Evolutionary conservation across 2,888 invertebrate genomes (phyloP).

Genomic region (Drosophila neotestacea): DNA sequence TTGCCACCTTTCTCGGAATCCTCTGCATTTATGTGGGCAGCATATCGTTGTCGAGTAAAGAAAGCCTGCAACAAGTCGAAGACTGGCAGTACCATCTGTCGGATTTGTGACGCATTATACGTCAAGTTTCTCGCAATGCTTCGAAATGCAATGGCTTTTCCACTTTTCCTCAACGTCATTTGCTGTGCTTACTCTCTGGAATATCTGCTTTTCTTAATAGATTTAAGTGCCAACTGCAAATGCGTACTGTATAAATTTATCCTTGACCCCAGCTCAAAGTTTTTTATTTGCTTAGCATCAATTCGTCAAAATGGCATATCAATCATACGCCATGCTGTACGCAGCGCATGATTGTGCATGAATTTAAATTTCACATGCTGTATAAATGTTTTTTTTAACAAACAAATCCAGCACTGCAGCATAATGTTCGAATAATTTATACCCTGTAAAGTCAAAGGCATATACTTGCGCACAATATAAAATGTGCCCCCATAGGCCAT

Average conservation of each 20-base stretch:
- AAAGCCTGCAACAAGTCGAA: constrained; percentile 17
- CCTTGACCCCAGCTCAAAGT: not conserved
- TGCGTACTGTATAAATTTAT: constrained; percentile 23
- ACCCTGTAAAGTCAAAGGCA: not conserved
- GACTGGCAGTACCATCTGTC: constrained; percentile 22
- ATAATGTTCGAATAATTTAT: not conserved
- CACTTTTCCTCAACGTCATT: not conserved
- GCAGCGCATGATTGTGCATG: constrained; percentile 13
- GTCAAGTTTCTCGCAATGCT: constrained; percentile 47
- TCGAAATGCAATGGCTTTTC: constrained; percentile 56
- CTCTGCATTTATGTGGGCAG: constrained; percentile 20
- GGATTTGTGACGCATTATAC: constrained; percentile 64
- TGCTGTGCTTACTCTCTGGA: not conserved
- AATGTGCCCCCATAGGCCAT: not conserved
- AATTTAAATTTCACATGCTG: constrained; percentile 19
- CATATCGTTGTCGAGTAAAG: constrained; percentile 9
- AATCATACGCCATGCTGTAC: constrained; percentile 66
- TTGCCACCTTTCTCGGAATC: not conserved
- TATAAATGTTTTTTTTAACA: constrained; percentile 18
- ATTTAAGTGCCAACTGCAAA: constrained; percentile 56
- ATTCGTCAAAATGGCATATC: constrained; percentile 48
- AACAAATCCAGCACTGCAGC: constrained; percentile 3
- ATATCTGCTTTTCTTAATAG: constrained; percentile 27
- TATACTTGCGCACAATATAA: no score
- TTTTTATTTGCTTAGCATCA: not conserved